phyloP scores from a whole-genome alignment of 2,888 invertebrate species.

The Hypomecis punctinalis region DNA sequence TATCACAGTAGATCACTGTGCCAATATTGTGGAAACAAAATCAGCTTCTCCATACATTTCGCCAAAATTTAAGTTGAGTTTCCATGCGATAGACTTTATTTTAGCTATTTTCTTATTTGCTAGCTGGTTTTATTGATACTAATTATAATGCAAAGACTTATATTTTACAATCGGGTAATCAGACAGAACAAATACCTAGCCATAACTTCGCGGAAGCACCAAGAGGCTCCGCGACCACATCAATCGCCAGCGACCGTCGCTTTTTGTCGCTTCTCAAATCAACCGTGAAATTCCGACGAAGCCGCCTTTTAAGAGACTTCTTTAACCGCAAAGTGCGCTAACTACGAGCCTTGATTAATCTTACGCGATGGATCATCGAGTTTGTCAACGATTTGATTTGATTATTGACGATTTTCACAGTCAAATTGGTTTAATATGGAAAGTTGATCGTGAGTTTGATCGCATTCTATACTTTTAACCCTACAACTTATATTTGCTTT shows the following conservation, averaged over 20 bases:
- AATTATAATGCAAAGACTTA: neutral
- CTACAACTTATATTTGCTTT: too few relatives aligned
- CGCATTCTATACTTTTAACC: too few relatives aligned
- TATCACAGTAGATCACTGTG: too few relatives aligned
- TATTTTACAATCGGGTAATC: neutral
- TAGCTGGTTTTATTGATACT: neutral
- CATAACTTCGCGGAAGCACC: conserved; percentile 14
- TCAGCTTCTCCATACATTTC: too few relatives aligned
- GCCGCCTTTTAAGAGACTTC: conserved; percentile 48
- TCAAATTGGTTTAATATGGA: neutral
- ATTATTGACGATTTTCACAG: neutral
- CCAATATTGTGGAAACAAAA: too few relatives aligned
- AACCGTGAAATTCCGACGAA: conserved; percentile 64
- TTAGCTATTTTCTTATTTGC: too few relatives aligned
- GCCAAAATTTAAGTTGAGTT: too few relatives aligned
- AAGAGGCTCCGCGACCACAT: conserved; percentile 47
- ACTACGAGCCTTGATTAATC: conserved; percentile 16
- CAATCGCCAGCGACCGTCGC: conserved; percentile 47
- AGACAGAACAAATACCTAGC: neutral
- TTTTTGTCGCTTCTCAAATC: conserved; percentile 66
- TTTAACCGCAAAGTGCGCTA: conserved; percentile 25
- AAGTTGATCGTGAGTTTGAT: too few relatives aligned
- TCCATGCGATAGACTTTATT: too few relatives aligned
- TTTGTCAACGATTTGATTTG: conserved; percentile 12
- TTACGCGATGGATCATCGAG: conserved; percentile 11